phyloP scores from a whole-genome alignment of 1,140 invertebrate species.

The Halictus rubicundus region DNA sequence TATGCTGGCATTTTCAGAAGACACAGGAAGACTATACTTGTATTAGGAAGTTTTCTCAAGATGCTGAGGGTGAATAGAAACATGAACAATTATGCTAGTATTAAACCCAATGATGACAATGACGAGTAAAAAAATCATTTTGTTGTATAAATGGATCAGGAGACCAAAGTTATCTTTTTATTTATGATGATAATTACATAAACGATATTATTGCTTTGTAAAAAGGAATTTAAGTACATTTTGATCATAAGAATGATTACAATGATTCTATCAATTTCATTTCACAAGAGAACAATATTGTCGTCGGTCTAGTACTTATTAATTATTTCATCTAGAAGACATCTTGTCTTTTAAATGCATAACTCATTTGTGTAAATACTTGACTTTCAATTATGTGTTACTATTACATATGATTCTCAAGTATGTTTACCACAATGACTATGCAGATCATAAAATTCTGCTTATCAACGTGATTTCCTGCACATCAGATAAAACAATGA shows the following conservation, averaged over 20 bases:
- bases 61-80: slow-evolving; percentile 89
- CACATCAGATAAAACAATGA: neutral
- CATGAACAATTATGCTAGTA: slow-evolving; percentile 88
- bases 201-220: slow-evolving; percentile 33
- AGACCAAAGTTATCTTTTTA: slow-evolving; percentile 35
- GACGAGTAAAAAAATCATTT: slow-evolving; percentile 70
- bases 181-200: slow-evolving; percentile 18
- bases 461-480: neutral
- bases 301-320: neutral
- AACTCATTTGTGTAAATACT: slow-evolving; percentile 9
- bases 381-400: slow-evolving; percentile 6
- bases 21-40: slow-evolving; percentile 89
- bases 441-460: slow-evolving; percentile 12
- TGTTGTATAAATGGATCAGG: slow-evolving; percentile 23
- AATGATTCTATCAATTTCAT: slow-evolving; percentile 5
- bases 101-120: slow-evolving; percentile 82
- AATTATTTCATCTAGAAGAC: slow-evolving; percentile 1
- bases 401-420: slow-evolving; percentile 16
- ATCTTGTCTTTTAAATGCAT: slow-evolving; percentile 15
- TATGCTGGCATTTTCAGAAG: slow-evolving; percentile 91
- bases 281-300: neutral
- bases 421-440: slow-evolving; percentile 26
- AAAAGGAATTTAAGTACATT: slow-evolving; percentile 7
- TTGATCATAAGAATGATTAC: neutral
- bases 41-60: slow-evolving; percentile 88